Conservation (phyloP, 2,113 vertebrate genomes). For the Synchiropus splendidus region DNA sequence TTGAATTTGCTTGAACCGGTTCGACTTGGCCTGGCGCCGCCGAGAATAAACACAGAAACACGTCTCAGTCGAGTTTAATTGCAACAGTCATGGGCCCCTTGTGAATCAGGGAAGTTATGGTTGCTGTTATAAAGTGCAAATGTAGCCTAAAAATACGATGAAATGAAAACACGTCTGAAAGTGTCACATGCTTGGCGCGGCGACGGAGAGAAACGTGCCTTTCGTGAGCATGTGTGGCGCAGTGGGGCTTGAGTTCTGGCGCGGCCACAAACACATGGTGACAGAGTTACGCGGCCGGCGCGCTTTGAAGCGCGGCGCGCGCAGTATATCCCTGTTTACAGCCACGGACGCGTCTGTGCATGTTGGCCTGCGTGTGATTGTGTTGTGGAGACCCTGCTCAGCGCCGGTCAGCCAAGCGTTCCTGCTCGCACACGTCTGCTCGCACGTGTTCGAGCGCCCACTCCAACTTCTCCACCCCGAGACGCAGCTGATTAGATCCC, state of each 20-base stretch:
- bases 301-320: slow-evolving; percentile 22
- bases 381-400: slow-evolving; percentile 3
- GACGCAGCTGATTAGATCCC: slow-evolving; percentile 22
- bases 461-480: slow-evolving; percentile 26
- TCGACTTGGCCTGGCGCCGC: too few species aligned
- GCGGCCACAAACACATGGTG: slow-evolving; percentile 20
- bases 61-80: too few species aligned
- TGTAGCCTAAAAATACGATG: too few species aligned
- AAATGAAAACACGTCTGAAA: slow-evolving; percentile 12
- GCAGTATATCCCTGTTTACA: slow-evolving; percentile 24
- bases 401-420: slow-evolving; percentile 19
- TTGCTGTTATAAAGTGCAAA: too few species aligned
- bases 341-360: neutral
- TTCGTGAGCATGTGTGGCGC: slow-evolving; percentile 15
- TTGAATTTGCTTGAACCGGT: too few species aligned
- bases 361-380: slow-evolving; percentile 12
- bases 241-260: slow-evolving; percentile 8
- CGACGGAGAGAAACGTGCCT: too few species aligned
- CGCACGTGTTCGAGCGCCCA: slow-evolving; percentile 11
- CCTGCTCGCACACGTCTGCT: slow-evolving; percentile 22
- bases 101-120: too few species aligned
- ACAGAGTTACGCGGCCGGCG: slow-evolving; percentile 7
- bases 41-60: too few species aligned
- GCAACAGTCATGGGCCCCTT: too few species aligned
- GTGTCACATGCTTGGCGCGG: slow-evolving; percentile 13